phyloP scores from a whole-genome alignment of 2,113 vertebrate genomes.

The Machaerirhynchus nigripectus region DNA sequence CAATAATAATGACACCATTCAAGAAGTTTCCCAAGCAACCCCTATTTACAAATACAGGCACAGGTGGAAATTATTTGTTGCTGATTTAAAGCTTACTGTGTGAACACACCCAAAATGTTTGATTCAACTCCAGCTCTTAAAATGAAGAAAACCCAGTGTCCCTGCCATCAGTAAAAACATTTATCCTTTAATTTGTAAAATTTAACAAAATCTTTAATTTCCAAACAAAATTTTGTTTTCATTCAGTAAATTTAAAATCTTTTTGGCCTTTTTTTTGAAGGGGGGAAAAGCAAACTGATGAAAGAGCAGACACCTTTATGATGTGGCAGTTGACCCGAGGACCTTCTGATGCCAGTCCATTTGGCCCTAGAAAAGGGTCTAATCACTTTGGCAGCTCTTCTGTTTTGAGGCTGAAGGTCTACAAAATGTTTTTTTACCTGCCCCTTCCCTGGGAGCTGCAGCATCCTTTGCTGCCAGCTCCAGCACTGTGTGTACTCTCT shows the following conservation, averaged over 20 bases:
- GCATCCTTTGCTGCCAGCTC: not conserved
- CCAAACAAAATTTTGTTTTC: not conserved
- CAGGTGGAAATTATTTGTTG: not conserved
- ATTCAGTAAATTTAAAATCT: not conserved
- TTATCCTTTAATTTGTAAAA: not conserved
- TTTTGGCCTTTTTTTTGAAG: not conserved
- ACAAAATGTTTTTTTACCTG: not conserved
- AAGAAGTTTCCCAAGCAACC: not conserved
- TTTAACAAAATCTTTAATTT: not conserved
- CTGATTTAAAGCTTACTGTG: not conserved
- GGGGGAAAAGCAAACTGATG: not conserved
- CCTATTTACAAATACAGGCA: not conserved
- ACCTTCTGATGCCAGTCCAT: not conserved
- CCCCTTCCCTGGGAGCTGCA: not conserved
- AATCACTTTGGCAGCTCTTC: not conserved
- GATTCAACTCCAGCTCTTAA: not conserved
- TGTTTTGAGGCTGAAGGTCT: not conserved
- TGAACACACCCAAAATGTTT: not conserved
- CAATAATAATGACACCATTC: not conserved
- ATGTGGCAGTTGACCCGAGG: not conserved
- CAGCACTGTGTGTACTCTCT: not conserved
- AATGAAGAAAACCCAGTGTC: not conserved
- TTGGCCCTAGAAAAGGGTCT: not conserved
- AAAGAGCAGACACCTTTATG: not conserved
- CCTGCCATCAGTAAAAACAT: not conserved